phyloP scores from a whole-genome alignment of 1,140 invertebrate species.

The Micrasema longulum region DNA sequence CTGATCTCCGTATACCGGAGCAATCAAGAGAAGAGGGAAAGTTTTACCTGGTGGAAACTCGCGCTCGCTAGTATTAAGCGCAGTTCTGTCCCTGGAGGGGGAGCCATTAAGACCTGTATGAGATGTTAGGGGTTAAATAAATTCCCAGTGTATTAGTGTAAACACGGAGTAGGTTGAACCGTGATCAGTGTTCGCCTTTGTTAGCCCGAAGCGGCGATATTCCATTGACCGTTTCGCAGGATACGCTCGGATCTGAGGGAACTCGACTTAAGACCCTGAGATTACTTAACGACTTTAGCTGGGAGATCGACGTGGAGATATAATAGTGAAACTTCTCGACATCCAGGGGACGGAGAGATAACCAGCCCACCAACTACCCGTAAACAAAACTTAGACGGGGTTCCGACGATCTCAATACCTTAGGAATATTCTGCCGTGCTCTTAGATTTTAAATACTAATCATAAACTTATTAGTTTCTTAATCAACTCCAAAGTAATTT shows the following conservation, averaged over 20 bases:
- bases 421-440: too few relatives aligned
- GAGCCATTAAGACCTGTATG: conserved; percentile 32
- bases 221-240: conserved; percentile 25
- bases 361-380: background rate
- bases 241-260: background rate
- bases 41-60: background rate
- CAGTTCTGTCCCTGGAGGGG: background rate
- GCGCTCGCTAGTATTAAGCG: background rate
- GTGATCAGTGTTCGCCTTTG: conserved; percentile 38
- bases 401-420: too few relatives aligned
- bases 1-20: conserved; percentile 15
- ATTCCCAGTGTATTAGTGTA: conserved; percentile 36
- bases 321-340: conserved; percentile 9
- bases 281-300: conserved; percentile 36
- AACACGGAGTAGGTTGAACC: conserved; percentile 26
- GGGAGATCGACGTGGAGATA: conserved; percentile 16
- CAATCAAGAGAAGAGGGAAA: background rate
- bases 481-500: too few relatives aligned
- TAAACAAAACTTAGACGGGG: conserved; percentile 1
- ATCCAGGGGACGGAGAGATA: background rate
- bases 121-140: conserved; percentile 32
- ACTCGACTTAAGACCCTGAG: conserved; percentile 1
- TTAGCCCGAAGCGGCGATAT: conserved; percentile 24
- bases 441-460: too few relatives aligned
- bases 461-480: too few relatives aligned